Percentiles rank a stretch among this genome's conserved stretches.
phyloP scores from a whole-genome alignment of 2,113 vertebrate species.

The Oryzias celebensis region DNA sequence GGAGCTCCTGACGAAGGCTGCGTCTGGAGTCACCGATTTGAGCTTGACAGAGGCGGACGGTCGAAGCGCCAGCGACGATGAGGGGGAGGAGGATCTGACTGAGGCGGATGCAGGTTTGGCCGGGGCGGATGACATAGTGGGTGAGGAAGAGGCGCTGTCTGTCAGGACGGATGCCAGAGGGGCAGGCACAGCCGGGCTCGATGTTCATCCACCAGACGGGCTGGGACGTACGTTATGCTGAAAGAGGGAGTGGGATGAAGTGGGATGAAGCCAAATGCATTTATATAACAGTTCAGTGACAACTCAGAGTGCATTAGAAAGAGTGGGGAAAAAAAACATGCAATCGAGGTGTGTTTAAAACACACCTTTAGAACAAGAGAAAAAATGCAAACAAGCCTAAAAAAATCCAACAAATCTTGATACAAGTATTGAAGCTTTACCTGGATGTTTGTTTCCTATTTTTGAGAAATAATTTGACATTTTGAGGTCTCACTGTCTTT shows the following conservation, averaged over 20 bases:
- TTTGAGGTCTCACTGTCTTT: too few relatives aligned
- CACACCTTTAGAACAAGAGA: too few relatives aligned
- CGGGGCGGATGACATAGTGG: slow-evolving; percentile 32
- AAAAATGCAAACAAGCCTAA: too few relatives aligned
- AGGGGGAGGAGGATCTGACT: slow-evolving; percentile 18
- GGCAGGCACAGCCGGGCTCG: slow-evolving; percentile 53
- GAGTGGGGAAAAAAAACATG: too few relatives aligned
- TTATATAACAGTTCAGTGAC: too few relatives aligned
- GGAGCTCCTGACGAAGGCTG: slow-evolving; percentile 14
- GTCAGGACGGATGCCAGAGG: slow-evolving; percentile 55
- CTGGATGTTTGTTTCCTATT: too few relatives aligned
- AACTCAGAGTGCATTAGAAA: too few relatives aligned
- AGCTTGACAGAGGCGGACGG: slow-evolving; percentile 29
- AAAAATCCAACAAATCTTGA: too few relatives aligned
- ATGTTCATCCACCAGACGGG: slow-evolving; percentile 64
- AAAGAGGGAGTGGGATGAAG: background rate
- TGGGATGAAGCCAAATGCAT: slow-evolving; percentile 7
- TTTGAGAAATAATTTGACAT: too few relatives aligned
- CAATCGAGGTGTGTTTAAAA: too few relatives aligned
- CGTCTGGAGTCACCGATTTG: slow-evolving; percentile 17
- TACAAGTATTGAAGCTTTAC: too few relatives aligned
- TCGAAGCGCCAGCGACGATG: slow-evolving; percentile 20
- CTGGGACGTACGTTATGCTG: slow-evolving; percentile 67
- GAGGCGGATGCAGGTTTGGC: slow-evolving; percentile 27
- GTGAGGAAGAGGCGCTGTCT: slow-evolving; percentile 48